Evolutionary conservation across 2,888 invertebrate genomes (phyloP).

Genomic region (Scaeva pyrastri): DNA sequence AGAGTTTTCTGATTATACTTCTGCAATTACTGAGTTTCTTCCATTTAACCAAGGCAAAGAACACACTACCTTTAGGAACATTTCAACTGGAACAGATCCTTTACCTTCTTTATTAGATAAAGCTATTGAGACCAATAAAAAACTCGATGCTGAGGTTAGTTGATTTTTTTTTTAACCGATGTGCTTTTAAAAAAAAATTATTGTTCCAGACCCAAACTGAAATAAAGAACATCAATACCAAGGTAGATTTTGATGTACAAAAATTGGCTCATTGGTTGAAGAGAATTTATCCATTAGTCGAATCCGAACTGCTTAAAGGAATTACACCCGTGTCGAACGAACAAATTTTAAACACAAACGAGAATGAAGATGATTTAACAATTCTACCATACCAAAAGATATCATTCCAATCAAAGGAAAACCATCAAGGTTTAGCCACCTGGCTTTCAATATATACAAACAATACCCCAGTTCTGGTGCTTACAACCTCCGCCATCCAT

Average conservation of each 20-base stretch:
- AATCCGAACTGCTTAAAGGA: slow-evolving; percentile 84
- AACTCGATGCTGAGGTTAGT: slow-evolving; percentile 74
- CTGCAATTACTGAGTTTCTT: slow-evolving; percentile 84
- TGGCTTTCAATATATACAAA: slow-evolving; percentile 83
- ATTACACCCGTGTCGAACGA: slow-evolving; percentile 79
- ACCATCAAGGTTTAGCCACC: slow-evolving; percentile 80
- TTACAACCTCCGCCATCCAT: slow-evolving; percentile 80
- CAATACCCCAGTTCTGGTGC: slow-evolving; percentile 81
- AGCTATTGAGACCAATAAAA: slow-evolving; percentile 78
- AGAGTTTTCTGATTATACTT: slow-evolving; percentile 84
- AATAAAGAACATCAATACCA: slow-evolving; percentile 15
- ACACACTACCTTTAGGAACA: slow-evolving; percentile 80
- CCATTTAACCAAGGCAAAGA: slow-evolving; percentile 84
- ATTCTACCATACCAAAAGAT: slow-evolving; percentile 82
- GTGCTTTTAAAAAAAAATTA: neutral
- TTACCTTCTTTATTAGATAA: slow-evolving; percentile 77
- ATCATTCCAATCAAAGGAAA: slow-evolving; percentile 73
- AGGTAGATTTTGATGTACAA: slow-evolving; percentile 81
- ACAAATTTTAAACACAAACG: slow-evolving; percentile 1
- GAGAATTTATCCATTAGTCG: slow-evolving; percentile 84
- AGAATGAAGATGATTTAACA: slow-evolving; percentile 75
- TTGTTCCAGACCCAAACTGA: slow-evolving; percentile 83
- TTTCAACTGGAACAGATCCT: slow-evolving; percentile 80
- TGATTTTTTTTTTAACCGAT: neutral
- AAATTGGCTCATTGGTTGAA: slow-evolving; percentile 84